Evolutionary conservation across 2,888 invertebrate genomes (phyloP).

Genomic region (Notodonta dromedarius): DNA sequence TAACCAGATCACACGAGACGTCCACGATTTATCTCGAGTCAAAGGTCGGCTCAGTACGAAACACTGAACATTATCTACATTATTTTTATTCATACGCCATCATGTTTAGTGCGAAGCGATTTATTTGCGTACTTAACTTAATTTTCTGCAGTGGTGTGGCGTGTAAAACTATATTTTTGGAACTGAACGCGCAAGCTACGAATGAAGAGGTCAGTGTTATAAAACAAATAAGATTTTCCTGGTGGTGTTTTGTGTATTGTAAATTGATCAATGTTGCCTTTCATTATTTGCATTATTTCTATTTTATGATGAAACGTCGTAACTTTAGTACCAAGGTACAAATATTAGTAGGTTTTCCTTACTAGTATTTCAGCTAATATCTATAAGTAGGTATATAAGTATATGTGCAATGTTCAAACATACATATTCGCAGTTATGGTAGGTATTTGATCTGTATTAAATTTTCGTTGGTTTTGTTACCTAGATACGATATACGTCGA

Average conservation of each 20-base stretch:
- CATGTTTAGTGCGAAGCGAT: conserved; percentile 44
- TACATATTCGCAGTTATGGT: too few relatives aligned
- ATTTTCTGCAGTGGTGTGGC: conserved; percentile 39
- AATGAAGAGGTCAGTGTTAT: conserved; percentile 62
- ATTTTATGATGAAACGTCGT: too few relatives aligned
- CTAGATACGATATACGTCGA: too few relatives aligned
- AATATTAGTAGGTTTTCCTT: too few relatives aligned
- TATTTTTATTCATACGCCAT: conserved; percentile 45
- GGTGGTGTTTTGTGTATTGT: not conserved
- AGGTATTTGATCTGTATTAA: too few relatives aligned
- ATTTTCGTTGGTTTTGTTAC: too few relatives aligned
- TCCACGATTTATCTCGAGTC: conserved; percentile 45
- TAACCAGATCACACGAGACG: conserved; percentile 41
- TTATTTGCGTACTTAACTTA: conserved; percentile 39
- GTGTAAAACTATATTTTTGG: conserved; percentile 61
- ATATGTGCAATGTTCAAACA: too few relatives aligned
- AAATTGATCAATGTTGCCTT: not conserved
- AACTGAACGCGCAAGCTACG: conserved; percentile 52
- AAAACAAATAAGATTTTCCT: not conserved
- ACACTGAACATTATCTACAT: conserved; percentile 34
- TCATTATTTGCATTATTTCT: too few relatives aligned
- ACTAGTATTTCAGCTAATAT: too few relatives aligned
- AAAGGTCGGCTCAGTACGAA: conserved; percentile 49
- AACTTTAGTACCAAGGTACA: too few relatives aligned
- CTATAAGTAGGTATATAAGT: too few relatives aligned